Evolutionary conservation across 2,797 vertebrate genomes (phyloP).

Genomic region (Lacerta agilis): DNA sequence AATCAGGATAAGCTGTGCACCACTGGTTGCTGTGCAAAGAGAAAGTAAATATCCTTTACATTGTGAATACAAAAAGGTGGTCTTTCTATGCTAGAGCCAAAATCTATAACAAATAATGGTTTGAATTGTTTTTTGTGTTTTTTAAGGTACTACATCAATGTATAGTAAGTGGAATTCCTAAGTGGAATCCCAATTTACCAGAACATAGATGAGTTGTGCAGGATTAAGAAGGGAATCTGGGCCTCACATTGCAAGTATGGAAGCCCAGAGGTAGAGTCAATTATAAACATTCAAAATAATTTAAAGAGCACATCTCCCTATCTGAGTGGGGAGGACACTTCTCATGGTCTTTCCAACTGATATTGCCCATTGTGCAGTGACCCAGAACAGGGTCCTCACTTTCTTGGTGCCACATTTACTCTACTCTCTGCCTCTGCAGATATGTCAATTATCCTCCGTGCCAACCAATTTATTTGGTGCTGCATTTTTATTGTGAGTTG

Average conservation of each 20-base stretch:
- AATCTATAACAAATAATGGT: background rate
- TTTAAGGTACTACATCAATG: background rate
- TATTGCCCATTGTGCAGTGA: no score
- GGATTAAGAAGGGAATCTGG: background rate
- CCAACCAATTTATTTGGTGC: no score
- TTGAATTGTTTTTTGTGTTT: no score
- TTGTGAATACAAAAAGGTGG: background rate
- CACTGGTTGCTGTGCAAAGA: background rate
- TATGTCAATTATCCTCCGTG: no score
- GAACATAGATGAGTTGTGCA: background rate
- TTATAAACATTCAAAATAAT: background rate
- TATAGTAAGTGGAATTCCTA: background rate
- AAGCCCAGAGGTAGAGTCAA: background rate
- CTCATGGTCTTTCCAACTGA: no score
- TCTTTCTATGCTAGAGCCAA: background rate
- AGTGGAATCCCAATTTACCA: background rate
- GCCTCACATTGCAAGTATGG: background rate
- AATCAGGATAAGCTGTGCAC: background rate
- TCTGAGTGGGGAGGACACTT: no score
- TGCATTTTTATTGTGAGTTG: no score
- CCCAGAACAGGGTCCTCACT: no score
- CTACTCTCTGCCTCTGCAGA: no score
- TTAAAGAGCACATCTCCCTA: no score
- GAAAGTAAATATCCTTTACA: background rate
- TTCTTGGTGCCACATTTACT: no score